phyloP scores from a whole-genome alignment of 2,888 invertebrate species.

The Leptinotarsa rubiginosa region DNA sequence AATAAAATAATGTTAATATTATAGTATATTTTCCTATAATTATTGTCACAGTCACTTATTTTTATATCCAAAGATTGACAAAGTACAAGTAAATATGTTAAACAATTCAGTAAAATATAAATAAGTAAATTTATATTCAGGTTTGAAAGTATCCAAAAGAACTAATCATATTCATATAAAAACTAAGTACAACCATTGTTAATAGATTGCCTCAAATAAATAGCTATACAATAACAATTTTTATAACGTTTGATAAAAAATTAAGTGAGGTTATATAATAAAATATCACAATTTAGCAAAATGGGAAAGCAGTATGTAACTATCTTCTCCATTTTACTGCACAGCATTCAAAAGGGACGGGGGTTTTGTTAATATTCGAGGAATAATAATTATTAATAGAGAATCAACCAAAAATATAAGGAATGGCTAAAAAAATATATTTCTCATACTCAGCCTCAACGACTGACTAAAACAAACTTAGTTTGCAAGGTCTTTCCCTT shows the following conservation, averaged over 20 bases:
- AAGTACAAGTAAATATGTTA: neutral
- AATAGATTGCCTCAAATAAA: conserved; percentile 18
- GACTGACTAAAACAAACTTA: neutral
- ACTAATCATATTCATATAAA: conserved; percentile 9
- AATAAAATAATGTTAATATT: conserved; percentile 20
- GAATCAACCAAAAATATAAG: neutral
- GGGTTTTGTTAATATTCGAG: conserved; percentile 2
- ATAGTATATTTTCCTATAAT: conserved; percentile 60
- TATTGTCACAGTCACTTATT: conserved; percentile 66
- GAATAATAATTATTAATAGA: neutral
- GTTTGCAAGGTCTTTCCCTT: no score
- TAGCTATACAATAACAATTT: conserved; percentile 19
- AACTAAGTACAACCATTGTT: conserved; percentile 17
- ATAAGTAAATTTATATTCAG: neutral
- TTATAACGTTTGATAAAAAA: conserved; percentile 19
- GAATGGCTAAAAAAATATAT: neutral
- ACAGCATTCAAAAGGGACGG: conserved; percentile 3
- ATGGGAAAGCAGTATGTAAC: neutral
- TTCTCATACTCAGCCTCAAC: neutral
- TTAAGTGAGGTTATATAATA: conserved; percentile 21
- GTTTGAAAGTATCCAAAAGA: neutral
- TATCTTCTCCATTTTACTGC: neutral
- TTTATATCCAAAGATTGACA: conserved; percentile 47
- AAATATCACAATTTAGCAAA: conserved; percentile 23
- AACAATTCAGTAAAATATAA: neutral